Percentiles rank a stretch among this genome's conserved stretches.
Conservation (phyloP, 2,113 vertebrate genomes). For the Nibea coibor region DNA sequence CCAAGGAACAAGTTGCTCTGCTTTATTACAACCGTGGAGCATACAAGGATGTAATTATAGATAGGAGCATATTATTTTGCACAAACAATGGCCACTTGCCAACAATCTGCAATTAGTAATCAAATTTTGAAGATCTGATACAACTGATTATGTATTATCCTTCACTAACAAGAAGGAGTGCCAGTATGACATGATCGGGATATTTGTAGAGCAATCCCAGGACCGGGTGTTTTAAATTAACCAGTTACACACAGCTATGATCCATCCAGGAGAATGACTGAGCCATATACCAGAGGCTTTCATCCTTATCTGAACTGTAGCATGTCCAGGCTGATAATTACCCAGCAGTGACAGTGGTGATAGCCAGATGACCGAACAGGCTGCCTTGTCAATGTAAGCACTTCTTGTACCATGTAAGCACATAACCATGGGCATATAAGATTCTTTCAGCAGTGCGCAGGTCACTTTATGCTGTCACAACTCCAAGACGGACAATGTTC, state of each 20-base stretch:
- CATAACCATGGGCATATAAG: not conserved
- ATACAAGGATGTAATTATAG: not conserved
- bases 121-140: not conserved
- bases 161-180: not conserved
- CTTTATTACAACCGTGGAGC: not conserved
- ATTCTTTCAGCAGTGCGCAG: conserved; percentile 1
- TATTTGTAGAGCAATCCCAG: not conserved
- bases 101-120: not conserved
- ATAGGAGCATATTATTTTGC: not conserved
- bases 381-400: not conserved
- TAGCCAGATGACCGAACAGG: not conserved
- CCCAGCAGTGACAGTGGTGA: not conserved
- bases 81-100: not conserved
- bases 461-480: conserved; percentile 4
- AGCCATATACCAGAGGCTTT: not conserved
- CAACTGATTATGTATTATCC: not conserved
- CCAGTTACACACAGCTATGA: not conserved
- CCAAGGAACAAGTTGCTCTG: not conserved
- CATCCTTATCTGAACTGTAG: not conserved
- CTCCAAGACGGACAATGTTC: conserved; percentile 9
- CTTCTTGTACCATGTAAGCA: not conserved
- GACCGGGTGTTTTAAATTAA: not conserved
- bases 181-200: not conserved
- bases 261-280: not conserved
- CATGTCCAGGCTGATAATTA: not conserved